These are phyloP conservation scores for Ctenoplectra terminalis DNA, from an alignment of 1,140 invertebrate species.

Conservation along the genomic window DNA sequence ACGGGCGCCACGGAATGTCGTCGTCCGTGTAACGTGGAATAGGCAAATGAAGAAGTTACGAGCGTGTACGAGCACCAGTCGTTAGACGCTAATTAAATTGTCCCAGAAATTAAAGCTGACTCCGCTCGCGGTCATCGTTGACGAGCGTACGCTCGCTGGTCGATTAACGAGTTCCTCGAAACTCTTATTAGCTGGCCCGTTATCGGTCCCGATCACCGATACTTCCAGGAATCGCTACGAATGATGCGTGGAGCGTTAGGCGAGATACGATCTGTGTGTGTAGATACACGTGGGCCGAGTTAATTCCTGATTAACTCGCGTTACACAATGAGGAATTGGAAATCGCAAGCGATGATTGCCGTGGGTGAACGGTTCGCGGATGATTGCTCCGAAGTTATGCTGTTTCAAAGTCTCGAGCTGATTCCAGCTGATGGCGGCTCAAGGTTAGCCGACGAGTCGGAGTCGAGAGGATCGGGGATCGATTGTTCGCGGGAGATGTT, in stretches of 20 bases:
- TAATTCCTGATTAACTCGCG: constrained; percentile 31
- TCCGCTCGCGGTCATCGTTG: background rate
- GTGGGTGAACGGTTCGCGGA: constrained; percentile 18
- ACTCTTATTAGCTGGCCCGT: constrained; percentile 19
- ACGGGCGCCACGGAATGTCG: no score
- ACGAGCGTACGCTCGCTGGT: background rate
- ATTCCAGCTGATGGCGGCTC: constrained; percentile 1
- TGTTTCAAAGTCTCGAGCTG: background rate
- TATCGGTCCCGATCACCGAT: constrained; percentile 23
- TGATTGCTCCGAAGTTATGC: background rate
- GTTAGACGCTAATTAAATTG: constrained; percentile 36
- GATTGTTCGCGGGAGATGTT: background rate
- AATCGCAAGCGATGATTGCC: constrained; percentile 9
- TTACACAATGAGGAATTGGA: background rate
- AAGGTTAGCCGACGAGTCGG: constrained; percentile 29
- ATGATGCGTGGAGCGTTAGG: background rate
- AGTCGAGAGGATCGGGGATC: background rate
- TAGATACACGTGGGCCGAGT: background rate
- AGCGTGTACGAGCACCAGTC: background rate
- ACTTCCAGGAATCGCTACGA: constrained; percentile 14
- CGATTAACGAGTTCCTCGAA: constrained; percentile 47
- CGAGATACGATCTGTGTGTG: background rate
- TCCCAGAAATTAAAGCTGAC: constrained; percentile 2
- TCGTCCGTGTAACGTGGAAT: background rate
- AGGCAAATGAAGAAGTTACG: constrained; percentile 30